Conservation (phyloP, 2,888 invertebrate genomes). For the Drosophila robusta region DNA sequence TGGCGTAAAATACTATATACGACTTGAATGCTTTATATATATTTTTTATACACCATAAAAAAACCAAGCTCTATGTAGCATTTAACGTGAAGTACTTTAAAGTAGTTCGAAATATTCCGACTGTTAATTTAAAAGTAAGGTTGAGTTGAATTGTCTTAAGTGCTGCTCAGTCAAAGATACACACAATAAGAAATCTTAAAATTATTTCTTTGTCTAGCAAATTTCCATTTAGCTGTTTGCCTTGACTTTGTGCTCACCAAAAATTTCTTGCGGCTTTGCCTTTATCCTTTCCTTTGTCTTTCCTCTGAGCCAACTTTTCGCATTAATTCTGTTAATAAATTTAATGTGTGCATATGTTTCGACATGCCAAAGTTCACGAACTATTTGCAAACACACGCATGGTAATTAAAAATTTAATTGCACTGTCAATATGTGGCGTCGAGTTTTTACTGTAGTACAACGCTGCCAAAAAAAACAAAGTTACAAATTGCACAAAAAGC, state of each 20-base stretch:
- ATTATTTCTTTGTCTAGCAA: constrained; percentile 55
- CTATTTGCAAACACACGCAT: constrained; percentile 56
- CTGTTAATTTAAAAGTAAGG: constrained; percentile 31
- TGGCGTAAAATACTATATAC: too few species aligned
- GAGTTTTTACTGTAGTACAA: constrained; percentile 23
- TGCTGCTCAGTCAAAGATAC: constrained; percentile 15
- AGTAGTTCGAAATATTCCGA: constrained; percentile 19
- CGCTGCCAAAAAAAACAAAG: constrained; percentile 4
- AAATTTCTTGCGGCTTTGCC: constrained; percentile 52
- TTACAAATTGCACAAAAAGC: constrained; percentile 36
- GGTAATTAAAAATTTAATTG: constrained; percentile 78
- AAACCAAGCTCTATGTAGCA: background rate
- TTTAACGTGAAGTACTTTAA: constrained; percentile 2
- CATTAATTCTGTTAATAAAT: constrained; percentile 79
- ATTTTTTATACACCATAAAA: too few species aligned
- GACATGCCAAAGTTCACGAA: constrained; percentile 51
- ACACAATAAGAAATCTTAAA: constrained; percentile 36
- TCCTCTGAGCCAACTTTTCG: constrained; percentile 50
- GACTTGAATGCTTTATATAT: too few species aligned
- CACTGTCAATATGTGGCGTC: constrained; percentile 61
- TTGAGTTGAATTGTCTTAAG: constrained; percentile 11
- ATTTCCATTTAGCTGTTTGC: constrained; percentile 56
- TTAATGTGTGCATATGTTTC: constrained; percentile 63
- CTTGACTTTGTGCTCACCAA: constrained; percentile 38
- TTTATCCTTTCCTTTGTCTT: constrained; percentile 44